These are phyloP conservation scores for Nematostella vectensis DNA, from an alignment of 92 coral and sea anemone genomes.

Conservation along the genomic window DNA sequence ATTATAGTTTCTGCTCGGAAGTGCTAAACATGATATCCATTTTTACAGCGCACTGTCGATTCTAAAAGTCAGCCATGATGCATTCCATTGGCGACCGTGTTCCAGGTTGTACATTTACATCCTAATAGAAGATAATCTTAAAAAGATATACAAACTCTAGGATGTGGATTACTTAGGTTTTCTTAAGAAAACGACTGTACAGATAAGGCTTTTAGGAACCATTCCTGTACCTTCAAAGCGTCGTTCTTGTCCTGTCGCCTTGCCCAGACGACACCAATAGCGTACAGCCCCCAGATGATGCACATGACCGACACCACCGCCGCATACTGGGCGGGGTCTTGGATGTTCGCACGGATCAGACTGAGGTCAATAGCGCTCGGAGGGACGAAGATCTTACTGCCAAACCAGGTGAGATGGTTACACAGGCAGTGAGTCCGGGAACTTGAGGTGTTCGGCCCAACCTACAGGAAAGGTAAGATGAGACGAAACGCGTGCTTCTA, in stretches of 20 bases:
- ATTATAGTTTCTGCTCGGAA: no score
- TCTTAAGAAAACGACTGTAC: no score
- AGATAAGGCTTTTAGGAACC: no score
- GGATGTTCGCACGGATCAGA: constrained; percentile 34
- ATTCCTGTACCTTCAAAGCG: constrained; percentile 43
- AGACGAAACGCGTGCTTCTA: no score
- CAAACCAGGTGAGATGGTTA: constrained; percentile 95
- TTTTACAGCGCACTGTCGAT: no score
- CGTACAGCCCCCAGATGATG: constrained; percentile 46
- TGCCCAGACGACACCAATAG: constrained; percentile 64
- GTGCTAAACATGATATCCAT: no score
- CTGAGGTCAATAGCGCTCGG: constrained; percentile 62
- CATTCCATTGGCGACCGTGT: no score
- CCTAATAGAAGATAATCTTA: no score
- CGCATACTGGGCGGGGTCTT: constrained; percentile 61
- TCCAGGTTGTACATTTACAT: no score
- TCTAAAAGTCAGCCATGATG: no score
- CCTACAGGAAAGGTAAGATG: constrained; percentile 29
- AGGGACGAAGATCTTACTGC: constrained; percentile 66
- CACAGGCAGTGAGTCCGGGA: constrained; percentile 68
- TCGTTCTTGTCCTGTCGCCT: constrained; percentile 66
- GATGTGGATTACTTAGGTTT: no score
- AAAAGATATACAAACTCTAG: no score
- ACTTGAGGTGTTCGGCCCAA: constrained; percentile 64
- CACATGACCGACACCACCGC: constrained; percentile 66